Evolutionary conservation across 2,888 invertebrate species (phyloP), one percentile per base, ranked within the genome.

Genomic region (Aricia artaxerxes): DNA sequence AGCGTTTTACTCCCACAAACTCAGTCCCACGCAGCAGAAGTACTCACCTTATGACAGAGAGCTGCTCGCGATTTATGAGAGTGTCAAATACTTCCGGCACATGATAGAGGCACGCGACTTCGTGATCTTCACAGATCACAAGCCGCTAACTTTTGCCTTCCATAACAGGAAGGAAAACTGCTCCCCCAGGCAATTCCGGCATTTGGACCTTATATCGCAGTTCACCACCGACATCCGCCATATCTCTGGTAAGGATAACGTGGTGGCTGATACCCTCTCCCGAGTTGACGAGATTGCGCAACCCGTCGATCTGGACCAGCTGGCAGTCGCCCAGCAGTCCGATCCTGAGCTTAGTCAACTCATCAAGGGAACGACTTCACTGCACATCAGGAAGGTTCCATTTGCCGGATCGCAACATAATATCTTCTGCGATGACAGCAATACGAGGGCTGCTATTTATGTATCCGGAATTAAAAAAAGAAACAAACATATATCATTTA

Each of bases 41-140:
- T 77, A 77, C n/a, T 77, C 77, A 9, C 60, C 77, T 2, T 77
- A 77, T 35, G 77, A 77, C 38, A 35, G 77, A 38, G 77, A 77
- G 16, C 77, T 77, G 2, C 57, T 77, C 7, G 53, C 76, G 1
- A 76, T 76, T 31, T 76, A 76, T 24, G 35, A 72, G 40, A 73
- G 73, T 38, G 11, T 73, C 5, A 73, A n/a, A 6, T 49, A 73
- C 49, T 73, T 73, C 5, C 73, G 44, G n/a, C 44, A 73, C 24
- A 73, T 73, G 73, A 7, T 73, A 49, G 44, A 73, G 9, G 73
- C n/a, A 6, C 40, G 73, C 2, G 44, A 49, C 73, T 73, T 73
- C n/a, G 44, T 44, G 44, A 38, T 69, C 49, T 49, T 69, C 16
- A 78, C 69, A 2, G 78, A 78, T 16, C 69, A 77, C 40, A 77